Evolutionary conservation across 2,797 vertebrate genomes (phyloP), one percentile per base, ranked within the genome.

Genomic region (Etheostoma perlongum): DNA sequence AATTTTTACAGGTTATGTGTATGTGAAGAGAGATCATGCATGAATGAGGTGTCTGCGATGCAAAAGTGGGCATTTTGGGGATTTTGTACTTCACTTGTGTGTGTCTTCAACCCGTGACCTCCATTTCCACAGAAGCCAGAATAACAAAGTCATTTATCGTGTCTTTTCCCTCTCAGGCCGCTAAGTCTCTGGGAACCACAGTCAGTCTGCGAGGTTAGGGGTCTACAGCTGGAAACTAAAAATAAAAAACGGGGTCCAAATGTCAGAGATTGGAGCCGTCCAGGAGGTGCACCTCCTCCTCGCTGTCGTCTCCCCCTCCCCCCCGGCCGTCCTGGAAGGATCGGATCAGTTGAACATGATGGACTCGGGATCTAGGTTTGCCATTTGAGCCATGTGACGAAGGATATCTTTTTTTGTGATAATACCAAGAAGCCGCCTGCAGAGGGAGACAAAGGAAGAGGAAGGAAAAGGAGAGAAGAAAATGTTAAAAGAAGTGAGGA

Each of bases 371-470:
- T 99, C 98, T 95, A 97, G 96, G 94, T 99, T 96, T 96, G 98
- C 97, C 97, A 97, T 99, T 96, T 99, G 98, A 93, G 98, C 98
- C 98, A 99, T 99, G 95, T 99, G 98, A 94, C 98, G 98, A 47
- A 99, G 98, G 95, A 99, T 99, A 93, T 99, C 98, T 97, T 99
- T 99, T 98, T 99, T 99, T 97, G 98, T 99, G 94, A 99, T 96
- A 93, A 99, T 97, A 94, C 98, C 98, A 96, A 99, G 98, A 93
- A 99, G 98, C 88, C 98, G 98, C 93, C 98, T 99, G 95, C 67
- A 95, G 89, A 48, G 79, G 77, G 86, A 87, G 80, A 90, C 75
- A 91, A 42, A 90, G 78, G 14, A 72, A 57, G 53, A 19, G 67
- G 13, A n/a, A 27, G 3, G 25, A 46, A 9, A 27, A 16, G 12